phyloP scores from a whole-genome alignment of 23 tunicate genomes.

The Aplidium turbinatum region DNA sequence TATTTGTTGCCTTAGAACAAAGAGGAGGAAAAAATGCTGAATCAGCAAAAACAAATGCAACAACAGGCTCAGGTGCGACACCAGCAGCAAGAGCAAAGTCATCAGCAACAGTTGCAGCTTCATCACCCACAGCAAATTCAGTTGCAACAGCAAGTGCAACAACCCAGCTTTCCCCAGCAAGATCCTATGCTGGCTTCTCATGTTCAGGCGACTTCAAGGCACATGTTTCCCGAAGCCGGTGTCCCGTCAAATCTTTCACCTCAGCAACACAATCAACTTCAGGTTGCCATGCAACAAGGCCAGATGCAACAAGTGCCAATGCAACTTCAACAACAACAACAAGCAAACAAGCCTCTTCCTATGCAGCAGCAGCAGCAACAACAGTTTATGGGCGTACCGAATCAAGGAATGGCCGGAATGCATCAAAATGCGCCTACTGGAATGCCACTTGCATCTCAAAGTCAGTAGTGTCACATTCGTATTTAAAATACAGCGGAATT shows the following conservation, averaged over 20 bases:
- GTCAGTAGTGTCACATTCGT: background rate
- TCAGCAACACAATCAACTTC: conserved; percentile 21
- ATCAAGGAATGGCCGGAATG: conserved; percentile 5
- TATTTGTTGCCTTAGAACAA: no score
- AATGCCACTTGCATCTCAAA: conserved; percentile 5
- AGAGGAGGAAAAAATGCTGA: no score
- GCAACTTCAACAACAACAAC: conserved; percentile 21
- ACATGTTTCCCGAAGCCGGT: background rate
- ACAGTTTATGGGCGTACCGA: background rate
- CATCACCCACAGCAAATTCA: conserved; percentile 9
- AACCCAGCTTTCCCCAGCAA: background rate
- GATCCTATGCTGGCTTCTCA: conserved; percentile 1
- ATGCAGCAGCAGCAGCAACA: background rate
- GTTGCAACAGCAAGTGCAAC: conserved; percentile 19
- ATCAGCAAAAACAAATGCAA: conserved; percentile 40
- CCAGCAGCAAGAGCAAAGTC: conserved; percentile 8
- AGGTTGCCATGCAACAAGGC: conserved; percentile 9
- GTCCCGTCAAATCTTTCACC: conserved; percentile 1
- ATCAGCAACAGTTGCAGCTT: conserved; percentile 13
- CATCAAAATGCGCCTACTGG: background rate
- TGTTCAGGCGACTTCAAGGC: background rate
- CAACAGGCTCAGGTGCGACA: conserved; percentile 25
- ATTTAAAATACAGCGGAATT: background rate
- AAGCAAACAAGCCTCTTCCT: background rate
- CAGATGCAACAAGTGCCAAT: conserved; percentile 7